phyloP scores from a whole-genome alignment of 2,888 invertebrate species.

The Lypha dubia region DNA sequence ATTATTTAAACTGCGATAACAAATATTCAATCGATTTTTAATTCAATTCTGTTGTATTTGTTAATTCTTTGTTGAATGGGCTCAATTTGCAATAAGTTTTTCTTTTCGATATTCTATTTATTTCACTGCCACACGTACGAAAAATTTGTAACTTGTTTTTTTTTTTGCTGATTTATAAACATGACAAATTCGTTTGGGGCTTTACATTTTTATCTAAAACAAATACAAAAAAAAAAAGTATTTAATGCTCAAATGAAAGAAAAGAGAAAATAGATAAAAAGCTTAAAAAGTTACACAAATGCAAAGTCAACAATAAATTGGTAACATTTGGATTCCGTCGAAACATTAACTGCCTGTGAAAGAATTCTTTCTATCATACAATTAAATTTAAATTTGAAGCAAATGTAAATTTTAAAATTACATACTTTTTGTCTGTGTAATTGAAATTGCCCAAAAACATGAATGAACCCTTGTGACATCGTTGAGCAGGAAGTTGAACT shows the following conservation, averaged over 20 bases:
- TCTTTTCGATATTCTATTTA: neutral
- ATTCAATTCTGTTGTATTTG: neutral
- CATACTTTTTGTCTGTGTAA: too few species aligned
- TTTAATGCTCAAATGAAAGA: neutral
- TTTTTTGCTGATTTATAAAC: neutral
- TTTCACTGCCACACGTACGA: neutral
- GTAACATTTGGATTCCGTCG: neutral
- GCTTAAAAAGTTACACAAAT: neutral
- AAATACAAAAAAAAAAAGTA: conserved; percentile 4
- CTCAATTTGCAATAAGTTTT: conserved; percentile 12
- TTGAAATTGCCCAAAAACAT: too few species aligned
- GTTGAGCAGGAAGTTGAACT: too few species aligned
- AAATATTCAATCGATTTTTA: conserved; percentile 13
- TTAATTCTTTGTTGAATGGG: neutral
- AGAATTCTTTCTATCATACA: too few species aligned
- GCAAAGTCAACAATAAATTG: neutral
- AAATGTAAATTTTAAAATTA: too few species aligned
- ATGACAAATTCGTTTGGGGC: neutral
- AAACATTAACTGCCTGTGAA: too few species aligned
- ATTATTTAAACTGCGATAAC: neutral
- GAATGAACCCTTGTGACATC: too few species aligned
- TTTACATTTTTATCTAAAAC: neutral
- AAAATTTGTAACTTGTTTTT: too few species aligned
- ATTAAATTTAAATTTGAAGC: too few species aligned
- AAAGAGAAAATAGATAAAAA: neutral